A percentile compares a stretch with the other conserved stretches of the same genome.
These are phyloP conservation scores for Sarcoramphus papa DNA, from an alignment of 2,797 vertebrate species.

Conservation along the genomic window DNA sequence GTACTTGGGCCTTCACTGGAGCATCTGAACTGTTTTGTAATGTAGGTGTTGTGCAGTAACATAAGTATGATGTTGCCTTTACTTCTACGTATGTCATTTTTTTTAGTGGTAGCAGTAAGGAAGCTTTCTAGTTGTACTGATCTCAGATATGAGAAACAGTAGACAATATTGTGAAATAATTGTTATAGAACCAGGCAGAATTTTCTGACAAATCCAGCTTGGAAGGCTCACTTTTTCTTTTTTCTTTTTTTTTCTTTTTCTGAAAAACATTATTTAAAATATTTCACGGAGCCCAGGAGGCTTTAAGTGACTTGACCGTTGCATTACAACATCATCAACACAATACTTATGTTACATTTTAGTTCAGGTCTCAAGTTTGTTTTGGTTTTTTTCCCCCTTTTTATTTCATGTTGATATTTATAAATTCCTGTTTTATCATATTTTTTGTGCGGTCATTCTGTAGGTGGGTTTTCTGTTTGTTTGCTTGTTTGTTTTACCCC, in stretches of 20 bases:
- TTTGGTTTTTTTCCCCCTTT: background rate
- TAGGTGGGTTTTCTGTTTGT: background rate
- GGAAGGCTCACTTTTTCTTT: background rate
- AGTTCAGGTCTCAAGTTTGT: background rate
- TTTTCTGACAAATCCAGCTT: background rate
- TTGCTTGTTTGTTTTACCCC: background rate
- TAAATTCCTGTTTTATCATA: background rate
- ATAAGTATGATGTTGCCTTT: background rate
- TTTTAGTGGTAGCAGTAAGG: background rate
- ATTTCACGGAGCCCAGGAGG: background rate
- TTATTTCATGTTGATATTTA: background rate
- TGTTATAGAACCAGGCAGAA: background rate
- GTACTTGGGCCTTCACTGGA: background rate
- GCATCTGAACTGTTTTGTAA: background rate
- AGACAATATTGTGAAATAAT: background rate
- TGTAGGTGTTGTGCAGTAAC: background rate
- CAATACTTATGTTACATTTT: background rate
- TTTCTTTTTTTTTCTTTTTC: background rate
- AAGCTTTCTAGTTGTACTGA: background rate
- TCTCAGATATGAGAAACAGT: background rate
- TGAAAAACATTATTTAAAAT: background rate
- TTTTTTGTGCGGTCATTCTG: background rate
- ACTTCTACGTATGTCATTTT: rapidly evolving
- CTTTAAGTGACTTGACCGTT: background rate
- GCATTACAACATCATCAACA: background rate